Percentiles rank a stretch among this genome's conserved stretches.
phyloP scores from a whole-genome alignment of 1,140 invertebrate species.

The Drosophila paulistorum region DNA sequence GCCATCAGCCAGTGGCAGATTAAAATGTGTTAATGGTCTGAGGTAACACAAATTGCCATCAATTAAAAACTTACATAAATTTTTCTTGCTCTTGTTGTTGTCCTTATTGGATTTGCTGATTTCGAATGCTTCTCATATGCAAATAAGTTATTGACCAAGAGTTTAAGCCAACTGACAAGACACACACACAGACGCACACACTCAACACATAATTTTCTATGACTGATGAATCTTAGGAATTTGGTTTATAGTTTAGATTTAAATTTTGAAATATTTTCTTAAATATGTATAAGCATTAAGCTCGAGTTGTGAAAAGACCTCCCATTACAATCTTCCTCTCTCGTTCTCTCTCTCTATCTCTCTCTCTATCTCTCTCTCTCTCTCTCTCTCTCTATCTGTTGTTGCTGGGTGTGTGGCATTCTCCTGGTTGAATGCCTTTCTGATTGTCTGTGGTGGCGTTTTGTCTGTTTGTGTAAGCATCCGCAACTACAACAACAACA shows the following conservation, averaged over 20 bases:
- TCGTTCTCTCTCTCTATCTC: neutral
- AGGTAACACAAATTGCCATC: constrained; percentile 65
- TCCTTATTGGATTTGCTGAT: constrained; percentile 18
- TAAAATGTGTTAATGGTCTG: constrained; percentile 78
- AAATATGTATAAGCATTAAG: constrained; percentile 57
- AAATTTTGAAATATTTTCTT: constrained; percentile 48
- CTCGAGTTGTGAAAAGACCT: constrained; percentile 22
- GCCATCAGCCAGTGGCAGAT: constrained; percentile 73
- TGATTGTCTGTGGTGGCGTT: constrained; percentile 53
- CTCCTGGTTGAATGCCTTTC: constrained; percentile 51
- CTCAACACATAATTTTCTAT: neutral
- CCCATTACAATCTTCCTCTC: neutral
- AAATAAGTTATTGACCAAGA: constrained; percentile 10
- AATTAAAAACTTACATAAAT: constrained; percentile 63
- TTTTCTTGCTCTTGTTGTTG: constrained; percentile 9
- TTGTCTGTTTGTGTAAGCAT: constrained; percentile 58
- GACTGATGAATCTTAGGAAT: constrained; percentile 33
- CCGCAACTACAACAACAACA: constrained; percentile 27
- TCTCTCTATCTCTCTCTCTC: neutral
- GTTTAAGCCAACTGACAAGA: neutral
- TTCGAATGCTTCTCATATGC: constrained; percentile 45
- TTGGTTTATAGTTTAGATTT: constrained; percentile 35
- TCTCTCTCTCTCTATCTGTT: constrained; percentile 1
- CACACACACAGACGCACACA: constrained; percentile 8
- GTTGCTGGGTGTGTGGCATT: constrained; percentile 48